A percentile compares a stretch with the other conserved stretches of the same genome.
Evolutionary conservation across 2,797 vertebrate species (phyloP).

Genomic region (Lycodopsis pacificus): DNA sequence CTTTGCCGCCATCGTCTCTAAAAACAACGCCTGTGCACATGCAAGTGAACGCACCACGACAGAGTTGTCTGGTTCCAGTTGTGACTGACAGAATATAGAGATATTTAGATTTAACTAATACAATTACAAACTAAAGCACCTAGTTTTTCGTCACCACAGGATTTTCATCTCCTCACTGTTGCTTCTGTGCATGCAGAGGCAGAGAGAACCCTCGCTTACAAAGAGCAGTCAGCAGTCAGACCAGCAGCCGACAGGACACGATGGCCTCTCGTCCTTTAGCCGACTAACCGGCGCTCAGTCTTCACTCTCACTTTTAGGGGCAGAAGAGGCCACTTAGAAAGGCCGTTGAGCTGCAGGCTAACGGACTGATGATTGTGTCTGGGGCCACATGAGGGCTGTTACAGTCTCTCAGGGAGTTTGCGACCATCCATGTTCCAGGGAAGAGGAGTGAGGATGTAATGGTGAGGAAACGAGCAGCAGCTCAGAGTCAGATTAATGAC

Average conservation of each 20-base stretch:
- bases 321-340: constrained; percentile 53
- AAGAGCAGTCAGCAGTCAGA: constrained; percentile 32
- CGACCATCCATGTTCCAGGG: constrained; percentile 15
- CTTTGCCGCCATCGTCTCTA: no score
- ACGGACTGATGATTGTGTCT: constrained; percentile 54
- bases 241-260: constrained; percentile 39
- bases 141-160: neutral
- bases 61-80: no score
- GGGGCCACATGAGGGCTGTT: constrained; percentile 48
- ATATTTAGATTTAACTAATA: neutral
- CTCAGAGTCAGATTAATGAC: constrained; percentile 1
- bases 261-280: constrained; percentile 41
- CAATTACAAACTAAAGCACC: no score
- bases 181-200: neutral
- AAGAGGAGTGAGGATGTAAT: constrained; percentile 17
- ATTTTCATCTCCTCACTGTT: neutral
- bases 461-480: constrained; percentile 28
- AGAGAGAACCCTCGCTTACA: constrained; percentile 4
- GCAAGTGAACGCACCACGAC: no score
- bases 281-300: constrained; percentile 25
- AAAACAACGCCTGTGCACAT: no score
- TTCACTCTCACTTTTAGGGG: constrained; percentile 34
- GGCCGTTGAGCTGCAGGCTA: constrained; percentile 44
- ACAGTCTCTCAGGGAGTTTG: constrained; percentile 60
- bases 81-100: neutral